Base-by-base conservation (phyloP, 2,888 invertebrate species). In the Harmothoe impar region DNA sequence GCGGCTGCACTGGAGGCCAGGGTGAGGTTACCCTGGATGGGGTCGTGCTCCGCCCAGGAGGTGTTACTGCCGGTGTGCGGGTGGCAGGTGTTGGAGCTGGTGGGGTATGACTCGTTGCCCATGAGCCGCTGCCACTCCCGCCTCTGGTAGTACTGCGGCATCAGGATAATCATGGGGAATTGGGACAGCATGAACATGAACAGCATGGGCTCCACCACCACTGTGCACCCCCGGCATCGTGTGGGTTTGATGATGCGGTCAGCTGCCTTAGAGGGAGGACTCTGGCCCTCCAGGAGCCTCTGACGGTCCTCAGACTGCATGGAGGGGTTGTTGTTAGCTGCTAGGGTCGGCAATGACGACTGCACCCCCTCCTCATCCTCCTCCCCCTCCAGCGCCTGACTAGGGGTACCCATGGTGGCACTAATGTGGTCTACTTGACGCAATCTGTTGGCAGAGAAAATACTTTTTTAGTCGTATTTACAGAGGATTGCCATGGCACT, bases 181-280 rank as follows among this genome's bases (percentile, higher is more conserved):
- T 33, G 52, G 77, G 54, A 86, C 17, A 92, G 23, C 23, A 78
- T 35, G 29, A 62, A 68, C 17, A 91, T 15, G 68, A 91, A 52
- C 23, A 92, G 72, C 29, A 92, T 31, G 0, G 92, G 92, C 35
- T 92, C 92, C 20, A 92, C 86, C 52, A 91, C 20, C 72, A 92
- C 62, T 10, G 86, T 89, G 31, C 86, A 86, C 7, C 86, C 86
- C 12, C 29, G 0, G 33, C 86, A 86, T 33, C 90, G 23, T n/a
- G 31, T 72, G 23, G 90, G 91, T 31, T 62, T 15, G 68, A 89
- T 68, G 52, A 88, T 29, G 0, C 43, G 35, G 25, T 72, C 3
- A 15, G 7, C 20, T 62, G 20, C 62, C 62, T 62, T 62, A 5
- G 7, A 62, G 15, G 62, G 62, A n/a, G 62, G 23, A 20, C 62